Conservation (phyloP, 2,888 invertebrate genomes). For the Apotomis turbidana region DNA sequence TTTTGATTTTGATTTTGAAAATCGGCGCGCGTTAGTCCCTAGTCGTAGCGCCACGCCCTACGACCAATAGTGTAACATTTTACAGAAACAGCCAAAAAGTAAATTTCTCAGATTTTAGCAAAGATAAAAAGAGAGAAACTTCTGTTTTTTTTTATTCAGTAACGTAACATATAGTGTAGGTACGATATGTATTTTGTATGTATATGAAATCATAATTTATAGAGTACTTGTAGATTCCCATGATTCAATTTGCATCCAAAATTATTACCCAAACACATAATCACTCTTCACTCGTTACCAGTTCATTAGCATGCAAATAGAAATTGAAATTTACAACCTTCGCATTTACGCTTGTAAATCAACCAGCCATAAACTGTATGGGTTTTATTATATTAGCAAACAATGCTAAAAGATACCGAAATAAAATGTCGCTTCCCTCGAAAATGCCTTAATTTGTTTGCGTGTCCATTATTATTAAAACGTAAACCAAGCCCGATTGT, state of each 20-base stretch:
- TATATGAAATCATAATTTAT: not conserved
- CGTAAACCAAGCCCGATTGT: conserved; percentile 51
- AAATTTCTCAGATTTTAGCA: too few species aligned
- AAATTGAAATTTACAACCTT: conserved; percentile 23
- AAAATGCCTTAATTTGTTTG: conserved; percentile 54
- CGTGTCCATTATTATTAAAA: conserved; percentile 63
- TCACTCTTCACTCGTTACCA: conserved; percentile 6
- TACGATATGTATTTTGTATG: too few species aligned
- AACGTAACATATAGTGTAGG: too few species aligned
- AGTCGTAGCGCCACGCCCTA: too few species aligned
- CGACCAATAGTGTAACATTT: too few species aligned
- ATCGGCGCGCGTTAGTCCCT: too few species aligned
- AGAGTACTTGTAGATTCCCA: not conserved
- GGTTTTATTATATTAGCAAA: conserved; percentile 14
- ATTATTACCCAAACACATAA: conserved; percentile 11
- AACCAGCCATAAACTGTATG: conserved; percentile 9
- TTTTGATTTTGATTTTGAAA: too few species aligned
- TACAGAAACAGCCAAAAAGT: too few species aligned
- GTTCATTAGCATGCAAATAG: conserved; percentile 30
- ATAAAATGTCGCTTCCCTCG: conserved; percentile 43
- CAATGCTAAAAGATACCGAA: conserved; percentile 19
- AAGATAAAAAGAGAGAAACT: too few species aligned
- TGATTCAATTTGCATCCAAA: not conserved
- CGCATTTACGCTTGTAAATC: conserved; percentile 11
- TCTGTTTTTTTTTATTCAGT: too few species aligned